Base-by-base conservation (phyloP, 2,888 invertebrate species). In the Epistrophella euchroma region DNA sequence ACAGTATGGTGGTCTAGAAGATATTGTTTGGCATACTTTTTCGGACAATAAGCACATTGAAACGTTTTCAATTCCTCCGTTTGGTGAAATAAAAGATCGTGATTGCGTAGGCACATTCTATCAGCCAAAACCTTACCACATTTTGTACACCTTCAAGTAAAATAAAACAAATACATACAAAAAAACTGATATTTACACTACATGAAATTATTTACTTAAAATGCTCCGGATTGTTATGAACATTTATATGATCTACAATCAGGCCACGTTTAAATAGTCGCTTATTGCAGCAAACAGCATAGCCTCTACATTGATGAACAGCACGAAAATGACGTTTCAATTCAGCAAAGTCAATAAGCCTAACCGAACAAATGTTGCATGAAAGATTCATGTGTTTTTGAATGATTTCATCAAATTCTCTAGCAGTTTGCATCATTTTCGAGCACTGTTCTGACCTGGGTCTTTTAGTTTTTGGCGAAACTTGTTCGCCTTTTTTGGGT, bases 241-340 rank as follows among this genome's bases (percentile, higher is more conserved):
- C 80, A 15, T 88, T 87, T 0, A 89, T 88, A 58, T 89, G 89
- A 37, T 89, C 89, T 3, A 89, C 81, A 43, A 89, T 84, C 2
- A 87, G 56, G 0, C 88, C 86, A 6, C 88, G 76, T 45, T 88
- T 88, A 22, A 87, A 88, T 2, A 89, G 78, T 72, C 88, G 87
- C 55, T 88, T 88, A 68, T 89, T 88, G 66, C 89, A 89, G 50
- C 89, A 89, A 17, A 86, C 78, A 4, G 89, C 75, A 60, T 88
- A 89, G 0, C 89, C 89, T 50, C 86, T 85, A 3, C 85, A 56
- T 19, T 88, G 88, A 68, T 89, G 89, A 9, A 60, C 60, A 5
- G 73, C 71, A 13, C 88, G 80, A 37, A 88, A 89, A 68, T 89
- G 89, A 0, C 82, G 77, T 60, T 88, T 87, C 4, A 89, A 47